Evolutionary conservation across 2,797 vertebrate genomes (phyloP).

Genomic region (Leptodactylus fallax): DNA sequence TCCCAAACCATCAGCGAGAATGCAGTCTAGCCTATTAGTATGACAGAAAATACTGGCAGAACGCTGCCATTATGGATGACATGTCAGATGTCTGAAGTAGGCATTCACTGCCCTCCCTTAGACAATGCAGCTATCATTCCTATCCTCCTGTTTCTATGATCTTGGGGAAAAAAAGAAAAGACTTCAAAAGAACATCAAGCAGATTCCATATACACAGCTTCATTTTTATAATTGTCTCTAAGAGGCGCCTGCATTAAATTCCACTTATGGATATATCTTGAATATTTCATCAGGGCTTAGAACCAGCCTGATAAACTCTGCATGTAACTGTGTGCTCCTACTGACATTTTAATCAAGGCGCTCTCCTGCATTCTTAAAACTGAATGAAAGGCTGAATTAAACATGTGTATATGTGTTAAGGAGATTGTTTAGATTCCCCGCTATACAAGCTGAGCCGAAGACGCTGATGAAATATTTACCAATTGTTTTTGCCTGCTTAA

Average conservation of each 20-base stretch:
- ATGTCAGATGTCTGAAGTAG: constrained; percentile 29
- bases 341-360: constrained; percentile 68
- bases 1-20: neutral
- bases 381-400: constrained; percentile 70
- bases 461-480: constrained; percentile 67
- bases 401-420: constrained; percentile 58
- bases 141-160: constrained; percentile 7
- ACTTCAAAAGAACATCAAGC: constrained; percentile 55
- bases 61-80: constrained; percentile 25
- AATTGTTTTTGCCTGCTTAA: constrained; percentile 36
- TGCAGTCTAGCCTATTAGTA: neutral
- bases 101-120: constrained; percentile 6
- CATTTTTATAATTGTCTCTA: constrained; percentile 62
- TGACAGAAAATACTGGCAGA: neutral
- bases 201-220: constrained; percentile 53
- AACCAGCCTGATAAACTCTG: constrained; percentile 60
- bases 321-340: constrained; percentile 60
- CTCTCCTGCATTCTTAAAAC: constrained; percentile 65
- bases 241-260: constrained; percentile 55
- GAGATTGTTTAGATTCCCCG: constrained; percentile 46
- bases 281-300: constrained; percentile 67
- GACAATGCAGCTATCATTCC: neutral
- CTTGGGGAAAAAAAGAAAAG: neutral
- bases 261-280: constrained; percentile 61
- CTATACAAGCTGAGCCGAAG: constrained; percentile 32